Conservation (phyloP, 2,113 vertebrate species). For the Sapajus apella region DNA sequence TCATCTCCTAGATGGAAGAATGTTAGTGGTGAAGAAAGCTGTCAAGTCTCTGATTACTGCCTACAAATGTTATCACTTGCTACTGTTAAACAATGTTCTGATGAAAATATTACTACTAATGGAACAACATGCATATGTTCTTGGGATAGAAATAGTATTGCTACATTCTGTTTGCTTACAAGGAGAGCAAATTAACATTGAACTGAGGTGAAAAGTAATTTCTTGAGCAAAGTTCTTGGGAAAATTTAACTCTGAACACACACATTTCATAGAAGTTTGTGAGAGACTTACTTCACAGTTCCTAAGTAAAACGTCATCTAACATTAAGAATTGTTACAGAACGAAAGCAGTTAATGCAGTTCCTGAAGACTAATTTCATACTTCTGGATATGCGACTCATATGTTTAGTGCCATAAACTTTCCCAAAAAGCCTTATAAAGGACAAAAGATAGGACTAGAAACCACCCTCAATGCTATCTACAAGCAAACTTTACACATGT, state of each 20-base stretch:
- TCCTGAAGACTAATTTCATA: background rate
- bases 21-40: constrained; percentile 80
- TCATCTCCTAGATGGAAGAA: constrained; percentile 79
- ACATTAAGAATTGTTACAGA: background rate
- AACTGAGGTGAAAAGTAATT: constrained; percentile 27
- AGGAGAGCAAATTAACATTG: constrained; percentile 70
- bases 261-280: background rate
- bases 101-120: constrained; percentile 88
- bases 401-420: background rate
- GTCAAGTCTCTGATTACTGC: constrained; percentile 84
- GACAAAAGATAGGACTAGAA: background rate
- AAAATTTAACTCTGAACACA: constrained; percentile 51
- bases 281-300: background rate
- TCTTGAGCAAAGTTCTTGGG: constrained; percentile 50
- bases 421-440: background rate
- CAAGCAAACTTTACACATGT: background rate
- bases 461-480: background rate
- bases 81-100: constrained; percentile 83
- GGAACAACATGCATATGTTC: constrained; percentile 86
- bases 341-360: background rate
- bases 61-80: constrained; percentile 87
- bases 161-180: constrained; percentile 75
- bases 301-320: background rate
- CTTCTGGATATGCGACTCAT: background rate
- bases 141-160: constrained; percentile 81